These are phyloP conservation scores for Pygoscelis antarcticus DNA, from an alignment of 2,113 vertebrate genomes.

Conservation along the genomic window DNA sequence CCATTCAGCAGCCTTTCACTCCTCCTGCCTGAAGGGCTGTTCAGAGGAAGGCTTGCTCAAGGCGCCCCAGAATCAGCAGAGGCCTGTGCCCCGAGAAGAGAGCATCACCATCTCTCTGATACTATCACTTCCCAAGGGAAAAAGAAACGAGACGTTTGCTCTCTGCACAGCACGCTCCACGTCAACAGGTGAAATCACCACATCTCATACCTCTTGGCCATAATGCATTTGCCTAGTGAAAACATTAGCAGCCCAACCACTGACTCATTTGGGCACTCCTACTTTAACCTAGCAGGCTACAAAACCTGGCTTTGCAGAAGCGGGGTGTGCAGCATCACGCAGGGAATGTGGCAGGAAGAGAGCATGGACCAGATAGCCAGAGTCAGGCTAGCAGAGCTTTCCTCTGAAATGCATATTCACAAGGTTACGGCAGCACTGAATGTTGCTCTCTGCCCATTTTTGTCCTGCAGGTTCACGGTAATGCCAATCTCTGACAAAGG, in stretches of 20 bases:
- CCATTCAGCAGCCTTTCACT: neutral
- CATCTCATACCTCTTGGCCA: too few species aligned
- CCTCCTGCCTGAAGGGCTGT: neutral
- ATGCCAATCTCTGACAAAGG: neutral
- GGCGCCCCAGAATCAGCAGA: neutral
- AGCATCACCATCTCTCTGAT: neutral
- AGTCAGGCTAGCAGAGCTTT: neutral
- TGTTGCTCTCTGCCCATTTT: neutral
- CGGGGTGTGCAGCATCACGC: accelerated
- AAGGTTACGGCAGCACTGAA: neutral
- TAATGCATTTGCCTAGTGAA: neutral
- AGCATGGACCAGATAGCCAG: neutral
- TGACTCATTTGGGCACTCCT: neutral
- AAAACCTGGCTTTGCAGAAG: neutral
- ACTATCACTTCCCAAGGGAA: neutral
- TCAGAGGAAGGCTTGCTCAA: neutral
- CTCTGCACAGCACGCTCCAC: neutral
- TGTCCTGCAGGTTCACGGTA: neutral
- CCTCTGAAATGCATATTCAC: neutral
- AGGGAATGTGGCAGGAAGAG: neutral
- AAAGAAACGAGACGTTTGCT: neutral
- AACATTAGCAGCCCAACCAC: neutral
- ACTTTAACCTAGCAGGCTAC: neutral
- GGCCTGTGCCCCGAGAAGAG: neutral
- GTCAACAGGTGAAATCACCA: neutral